These are phyloP conservation scores for Zelostemma sp. DNA, from an alignment of 1,140 invertebrate species.

Conservation along the genomic window DNA sequence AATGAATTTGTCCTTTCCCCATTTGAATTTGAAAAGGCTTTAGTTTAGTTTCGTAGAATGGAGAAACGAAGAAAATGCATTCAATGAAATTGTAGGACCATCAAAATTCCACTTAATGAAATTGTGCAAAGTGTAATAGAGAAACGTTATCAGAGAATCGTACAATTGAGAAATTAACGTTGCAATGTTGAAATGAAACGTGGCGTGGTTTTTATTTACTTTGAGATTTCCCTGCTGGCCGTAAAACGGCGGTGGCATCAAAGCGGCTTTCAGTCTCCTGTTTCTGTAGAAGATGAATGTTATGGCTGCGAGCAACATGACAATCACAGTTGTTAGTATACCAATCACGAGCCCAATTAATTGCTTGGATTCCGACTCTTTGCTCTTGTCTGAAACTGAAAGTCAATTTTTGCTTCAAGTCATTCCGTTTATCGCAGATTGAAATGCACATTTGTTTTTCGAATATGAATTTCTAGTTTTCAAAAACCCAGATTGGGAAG, in stretches of 20 bases:
- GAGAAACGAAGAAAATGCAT: too few species aligned
- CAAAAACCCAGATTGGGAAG: too few species aligned
- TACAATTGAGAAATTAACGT: neutral
- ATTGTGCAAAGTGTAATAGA: too few species aligned
- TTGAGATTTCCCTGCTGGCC: constrained; percentile 61
- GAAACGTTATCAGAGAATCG: too few species aligned
- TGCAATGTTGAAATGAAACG: neutral
- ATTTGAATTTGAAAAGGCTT: too few species aligned
- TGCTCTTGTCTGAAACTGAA: constrained; percentile 64
- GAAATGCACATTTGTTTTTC: too few species aligned
- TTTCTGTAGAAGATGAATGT: constrained; percentile 80
- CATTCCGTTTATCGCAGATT: neutral
- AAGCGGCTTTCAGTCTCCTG: constrained; percentile 73
- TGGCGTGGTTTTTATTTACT: constrained; percentile 22
- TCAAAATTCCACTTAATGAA: too few species aligned
- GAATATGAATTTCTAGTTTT: too few species aligned
- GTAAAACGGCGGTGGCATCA: constrained; percentile 58
- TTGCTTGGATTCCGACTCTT: constrained; percentile 72
- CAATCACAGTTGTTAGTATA: constrained; percentile 80
- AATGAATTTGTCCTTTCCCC: too few species aligned
- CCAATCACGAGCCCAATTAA: constrained; percentile 83
- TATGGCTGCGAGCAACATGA: constrained; percentile 78
- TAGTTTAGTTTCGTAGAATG: too few species aligned
- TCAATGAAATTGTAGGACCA: too few species aligned
- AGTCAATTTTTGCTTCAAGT: constrained; percentile 16